Evolutionary conservation across 2,113 vertebrate species (phyloP).

Genomic region (Pao palembangensis): DNA sequence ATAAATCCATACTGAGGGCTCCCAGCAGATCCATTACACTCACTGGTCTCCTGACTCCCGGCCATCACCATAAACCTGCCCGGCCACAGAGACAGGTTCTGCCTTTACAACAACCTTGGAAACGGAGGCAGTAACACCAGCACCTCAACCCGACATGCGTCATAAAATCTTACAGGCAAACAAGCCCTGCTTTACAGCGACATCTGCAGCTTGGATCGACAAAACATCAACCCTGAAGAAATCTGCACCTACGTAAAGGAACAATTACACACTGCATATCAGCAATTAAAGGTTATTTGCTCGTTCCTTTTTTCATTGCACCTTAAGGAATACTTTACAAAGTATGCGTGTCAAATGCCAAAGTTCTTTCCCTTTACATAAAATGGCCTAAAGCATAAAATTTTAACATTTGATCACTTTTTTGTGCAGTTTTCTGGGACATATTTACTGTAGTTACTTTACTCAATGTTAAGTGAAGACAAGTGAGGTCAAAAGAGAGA

Average conservation of each 20-base stretch:
- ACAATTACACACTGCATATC: conserved; percentile 2
- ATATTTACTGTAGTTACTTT: conserved; percentile 1
- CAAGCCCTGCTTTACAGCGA: conserved; percentile 13
- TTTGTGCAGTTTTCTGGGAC: not conserved
- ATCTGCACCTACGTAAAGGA: conserved; percentile 6
- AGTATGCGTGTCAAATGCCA: too few relatives aligned
- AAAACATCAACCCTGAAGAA: not conserved
- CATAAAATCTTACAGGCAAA: conserved; percentile 28
- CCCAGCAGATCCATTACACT: conserved; percentile 79
- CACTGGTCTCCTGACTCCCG: conserved; percentile 82
- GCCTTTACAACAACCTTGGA: conserved; percentile 53
- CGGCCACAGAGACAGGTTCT: conserved; percentile 48
- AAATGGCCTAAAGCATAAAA: too few relatives aligned
- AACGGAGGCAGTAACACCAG: conserved; percentile 30
- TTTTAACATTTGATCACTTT: conserved; percentile 4
- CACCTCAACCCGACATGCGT: conserved; percentile 19
- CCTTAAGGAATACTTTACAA: not conserved
- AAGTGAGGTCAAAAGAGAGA: conserved; percentile 1
- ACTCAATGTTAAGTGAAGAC: too few relatives aligned
- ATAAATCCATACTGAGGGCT: conserved; percentile 82
- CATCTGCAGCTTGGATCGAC: not conserved
- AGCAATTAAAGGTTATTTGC: not conserved
- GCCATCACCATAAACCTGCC: conserved; percentile 78
- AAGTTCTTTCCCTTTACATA: not conserved
- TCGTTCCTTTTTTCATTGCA: conserved; percentile 3